Conservation (phyloP, 2,797 vertebrate species). For the Etheostoma nigrum region DNA sequence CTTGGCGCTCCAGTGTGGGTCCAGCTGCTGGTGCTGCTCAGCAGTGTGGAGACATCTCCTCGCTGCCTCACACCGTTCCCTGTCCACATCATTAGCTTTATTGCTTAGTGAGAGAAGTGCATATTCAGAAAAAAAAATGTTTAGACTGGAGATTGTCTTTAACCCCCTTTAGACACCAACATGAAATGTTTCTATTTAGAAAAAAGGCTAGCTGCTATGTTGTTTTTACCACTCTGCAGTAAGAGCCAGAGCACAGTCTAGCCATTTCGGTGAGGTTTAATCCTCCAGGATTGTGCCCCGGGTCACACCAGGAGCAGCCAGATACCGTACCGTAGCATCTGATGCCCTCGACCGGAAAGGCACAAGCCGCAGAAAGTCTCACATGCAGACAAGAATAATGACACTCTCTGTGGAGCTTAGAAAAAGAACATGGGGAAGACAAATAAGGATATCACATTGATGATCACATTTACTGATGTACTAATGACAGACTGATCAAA, state of each 20-base stretch:
- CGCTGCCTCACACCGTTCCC: constrained; percentile 14
- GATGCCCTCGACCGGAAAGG: constrained; percentile 49
- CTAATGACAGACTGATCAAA: constrained; percentile 65
- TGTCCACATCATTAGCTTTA: constrained; percentile 62
- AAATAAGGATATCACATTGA: neutral
- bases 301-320: constrained; percentile 17
- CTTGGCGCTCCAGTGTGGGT: neutral
- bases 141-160: constrained; percentile 16
- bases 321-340: constrained; percentile 6
- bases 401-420: neutral
- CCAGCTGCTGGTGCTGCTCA: constrained; percentile 16
- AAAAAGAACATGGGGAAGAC: neutral
- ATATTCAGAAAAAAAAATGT: constrained; percentile 55
- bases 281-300: neutral
- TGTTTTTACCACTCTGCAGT: constrained; percentile 24
- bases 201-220: constrained; percentile 14
- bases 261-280: constrained; percentile 22
- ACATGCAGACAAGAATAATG: constrained; percentile 25
- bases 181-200: constrained; percentile 12
- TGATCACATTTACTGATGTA: constrained; percentile 36
- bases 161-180: constrained; percentile 30
- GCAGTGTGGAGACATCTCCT: constrained; percentile 11
- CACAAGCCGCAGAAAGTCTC: constrained; percentile 62
- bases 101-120: constrained; percentile 82
- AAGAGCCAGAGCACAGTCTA: constrained; percentile 35